Base-by-base conservation (phyloP, 2,797 vertebrate species). In the Bovichtus variegatus region DNA sequence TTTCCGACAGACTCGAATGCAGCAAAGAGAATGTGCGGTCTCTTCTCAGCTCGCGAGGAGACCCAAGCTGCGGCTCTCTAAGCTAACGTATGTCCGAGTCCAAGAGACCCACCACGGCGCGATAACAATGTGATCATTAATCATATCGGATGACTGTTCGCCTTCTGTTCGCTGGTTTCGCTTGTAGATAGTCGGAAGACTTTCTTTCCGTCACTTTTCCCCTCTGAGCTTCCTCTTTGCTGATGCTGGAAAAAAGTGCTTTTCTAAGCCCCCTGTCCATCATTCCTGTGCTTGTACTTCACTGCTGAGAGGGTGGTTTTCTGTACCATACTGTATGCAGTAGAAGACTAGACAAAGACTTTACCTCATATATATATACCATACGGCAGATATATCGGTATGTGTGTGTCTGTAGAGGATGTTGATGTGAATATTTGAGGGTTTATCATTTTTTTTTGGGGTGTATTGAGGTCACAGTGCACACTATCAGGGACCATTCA, bases 311-410 rank as follows among this genome's bases (percentile, higher is more conserved):
- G 57, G 76, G 18, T 78, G 75, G 55, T 68, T 64, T 71, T 72
- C 78, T 89, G 88, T 83, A 78, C 85, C 85, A 82, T 77, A 78
- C 80, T 86, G 82, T 87, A 93, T 92, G 90, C 89, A 91, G 83
- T 86, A 89, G 82, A 83, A 83, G 66, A 82, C 46, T 83, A 84
- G 59, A 72, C 71, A 72, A 83, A 83, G 84, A 86, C 71, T 80
- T 79, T 92, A 91, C 90, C 93, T 92, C 90, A n/a, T n/a, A n/a
- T n/a, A n/a, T 85, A 76, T 86, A 82, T 50, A 76, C 62, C 74
- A 87, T 61, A 70, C 55, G 64, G 81, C 82, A 87, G 83, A 76
- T 86, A 65, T 78, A 71, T 86, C 53, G 41, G 71, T 81, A 6
- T 82, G 55, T 59, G 76, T 70, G 38, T 60, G 23, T 69, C 1